Base-by-base conservation (phyloP, 1,140 invertebrate genomes). In the Tetranychus urticae region DNA sequence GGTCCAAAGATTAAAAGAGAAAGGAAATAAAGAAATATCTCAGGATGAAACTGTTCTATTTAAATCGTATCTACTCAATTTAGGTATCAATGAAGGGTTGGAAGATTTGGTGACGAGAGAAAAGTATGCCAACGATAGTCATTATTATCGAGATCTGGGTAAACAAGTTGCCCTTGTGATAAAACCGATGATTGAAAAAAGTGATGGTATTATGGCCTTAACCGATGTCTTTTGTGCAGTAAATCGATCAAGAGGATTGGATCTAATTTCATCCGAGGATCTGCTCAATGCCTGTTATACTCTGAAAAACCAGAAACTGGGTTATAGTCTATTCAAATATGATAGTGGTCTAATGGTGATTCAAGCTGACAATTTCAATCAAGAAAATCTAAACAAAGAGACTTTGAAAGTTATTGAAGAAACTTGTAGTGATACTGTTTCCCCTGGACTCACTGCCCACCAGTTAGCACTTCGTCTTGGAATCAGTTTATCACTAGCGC, bases 21-120 rank as follows among this genome's bases (percentile, higher is more conserved):
- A 85, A 69, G 87, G 94, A 77, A 91, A 89, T 37, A 45, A 34
- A 36, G 87, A 91, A 69, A 89, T 96, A 64, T 92, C 88, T 12
- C 89, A 96, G 71, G 93, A 97, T 77, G 94, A 98, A 70, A 97
- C 92, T 8, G 79, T 96, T 14, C 80, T 82, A 66, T 97, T 98
- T 68, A 94, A 97, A 71, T 86, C 90, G 0, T 93, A 97, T 70
- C 74, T 98, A 47, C 79, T 98, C 71, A 94, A 89, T 72, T 78
- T 98, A 65, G 93, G 93, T 67, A 92, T 98, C 64, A 65, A 59
- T 61, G 58, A 60, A 46, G 62, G 61, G 45, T 47, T 58, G 3
- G 56, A 56, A 6, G 90, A 97, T 77, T 92, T 92, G 31, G 92
- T 97, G 0, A 97, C 92, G 0, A 80, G 88, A 70, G 71, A 88